Conservation (phyloP, 2,888 invertebrate species). For the Eupithecia pulchellata region DNA sequence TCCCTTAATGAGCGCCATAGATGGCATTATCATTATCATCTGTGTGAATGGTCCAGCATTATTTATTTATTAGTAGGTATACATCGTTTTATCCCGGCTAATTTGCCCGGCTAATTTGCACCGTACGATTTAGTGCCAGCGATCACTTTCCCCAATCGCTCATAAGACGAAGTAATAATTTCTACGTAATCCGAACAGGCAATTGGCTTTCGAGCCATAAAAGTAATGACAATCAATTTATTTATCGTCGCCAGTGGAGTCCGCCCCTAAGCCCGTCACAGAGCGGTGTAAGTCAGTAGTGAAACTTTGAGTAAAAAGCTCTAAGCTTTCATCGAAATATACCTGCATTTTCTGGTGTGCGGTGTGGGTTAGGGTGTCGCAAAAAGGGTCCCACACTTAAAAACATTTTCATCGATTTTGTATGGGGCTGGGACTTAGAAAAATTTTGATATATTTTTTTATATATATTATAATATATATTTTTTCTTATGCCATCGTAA, state of each 20-base stretch:
- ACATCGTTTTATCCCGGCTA: constrained; percentile 3
- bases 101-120: neutral
- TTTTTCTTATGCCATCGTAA: too few species aligned
- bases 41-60: too few species aligned
- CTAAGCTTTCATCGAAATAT: neutral
- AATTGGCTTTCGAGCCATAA: constrained; percentile 63
- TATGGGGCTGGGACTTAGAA: too few species aligned
- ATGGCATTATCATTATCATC: too few species aligned
- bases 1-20: too few species aligned
- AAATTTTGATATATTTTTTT: too few species aligned
- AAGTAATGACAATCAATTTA: constrained; percentile 67
- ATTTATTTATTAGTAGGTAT: too few species aligned
- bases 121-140: constrained; percentile 16
- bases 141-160: constrained; percentile 34
- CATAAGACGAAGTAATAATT: constrained; percentile 42
- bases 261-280: constrained; percentile 54
- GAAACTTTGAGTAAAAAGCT: neutral
- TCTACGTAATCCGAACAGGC: constrained; percentile 48
- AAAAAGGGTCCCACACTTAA: too few species aligned
- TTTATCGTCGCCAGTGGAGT: constrained; percentile 64
- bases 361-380: too few species aligned
- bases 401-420: too few species aligned
- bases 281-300: constrained; percentile 24
- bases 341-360: neutral
- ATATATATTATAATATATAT: too few species aligned